Percentiles rank a stretch among this genome's conserved stretches.
These are phyloP conservation scores for Romanogobio albipinnatus DNA, from an alignment of 2,113 vertebrate genomes.

Conservation along the genomic window DNA sequence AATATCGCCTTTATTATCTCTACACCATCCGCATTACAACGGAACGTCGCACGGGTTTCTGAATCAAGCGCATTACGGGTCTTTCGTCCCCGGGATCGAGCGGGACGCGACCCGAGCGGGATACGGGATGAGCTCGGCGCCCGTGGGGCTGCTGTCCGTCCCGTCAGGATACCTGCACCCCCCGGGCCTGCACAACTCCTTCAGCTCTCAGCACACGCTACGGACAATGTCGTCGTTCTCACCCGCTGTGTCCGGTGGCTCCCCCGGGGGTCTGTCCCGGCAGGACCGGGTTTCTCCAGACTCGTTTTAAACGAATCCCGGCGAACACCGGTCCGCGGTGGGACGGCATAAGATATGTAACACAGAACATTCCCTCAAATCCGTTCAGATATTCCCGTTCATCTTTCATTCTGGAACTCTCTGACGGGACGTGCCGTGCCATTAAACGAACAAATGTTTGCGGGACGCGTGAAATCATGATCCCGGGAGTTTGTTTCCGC, in stretches of 20 bases:
- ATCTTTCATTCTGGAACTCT: no score
- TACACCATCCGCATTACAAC: conserved; percentile 79
- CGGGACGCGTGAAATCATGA: neutral
- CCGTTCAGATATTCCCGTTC: no score
- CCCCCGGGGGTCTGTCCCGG: conserved; percentile 72
- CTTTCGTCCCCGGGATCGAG: conserved; percentile 75
- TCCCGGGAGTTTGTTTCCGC: no score
- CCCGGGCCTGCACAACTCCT: conserved; percentile 66
- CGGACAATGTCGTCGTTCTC: conserved; percentile 74
- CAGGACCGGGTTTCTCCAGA: conserved; percentile 74
- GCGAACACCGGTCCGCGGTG: no score
- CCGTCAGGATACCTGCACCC: conserved; percentile 75
- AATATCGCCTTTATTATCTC: conserved; percentile 77
- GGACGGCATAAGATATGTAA: no score
- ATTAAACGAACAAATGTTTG: no score
- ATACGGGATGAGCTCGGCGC: conserved; percentile 75
- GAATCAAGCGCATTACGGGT: conserved; percentile 74
- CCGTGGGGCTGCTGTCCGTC: conserved; percentile 75
- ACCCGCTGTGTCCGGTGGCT: conserved; percentile 67
- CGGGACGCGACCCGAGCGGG: conserved; percentile 74
- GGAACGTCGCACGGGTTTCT: conserved; percentile 73
- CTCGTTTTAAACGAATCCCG: conserved; percentile 52
- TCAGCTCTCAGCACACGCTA: conserved; percentile 68
- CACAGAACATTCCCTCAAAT: no score
- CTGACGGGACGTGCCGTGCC: no score